phyloP scores from a whole-genome alignment of 2,113 vertebrate species.

The Tetrax tetrax region DNA sequence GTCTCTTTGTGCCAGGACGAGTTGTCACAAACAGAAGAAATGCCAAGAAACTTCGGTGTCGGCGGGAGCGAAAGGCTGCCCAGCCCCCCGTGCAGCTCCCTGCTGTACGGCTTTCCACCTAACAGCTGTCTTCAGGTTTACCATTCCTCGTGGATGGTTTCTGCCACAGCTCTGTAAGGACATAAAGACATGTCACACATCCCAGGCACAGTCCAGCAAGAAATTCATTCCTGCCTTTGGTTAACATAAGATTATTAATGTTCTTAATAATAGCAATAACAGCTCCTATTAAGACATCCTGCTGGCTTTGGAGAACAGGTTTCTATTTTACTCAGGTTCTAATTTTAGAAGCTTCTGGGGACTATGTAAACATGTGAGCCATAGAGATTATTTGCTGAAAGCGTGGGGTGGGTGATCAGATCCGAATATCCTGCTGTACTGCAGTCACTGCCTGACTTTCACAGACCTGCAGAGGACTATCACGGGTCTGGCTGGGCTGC shows the following conservation, averaged over 20 bases:
- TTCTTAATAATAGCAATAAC: slow-evolving; percentile 33
- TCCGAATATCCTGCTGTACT: background rate
- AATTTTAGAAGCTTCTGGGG: slow-evolving; percentile 17
- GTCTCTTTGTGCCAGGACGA: background rate
- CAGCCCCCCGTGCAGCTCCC: background rate
- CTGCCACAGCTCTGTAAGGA: background rate
- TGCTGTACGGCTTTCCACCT: background rate
- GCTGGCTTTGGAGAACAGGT: background rate
- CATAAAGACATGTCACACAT: background rate
- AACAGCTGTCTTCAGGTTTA: background rate
- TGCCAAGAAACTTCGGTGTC: background rate
- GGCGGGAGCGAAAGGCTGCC: background rate
- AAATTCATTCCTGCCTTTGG: background rate
- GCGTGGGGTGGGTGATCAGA: background rate
- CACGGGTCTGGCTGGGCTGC: background rate
- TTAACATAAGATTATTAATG: background rate
- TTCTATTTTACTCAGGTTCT: slow-evolving; percentile 16
- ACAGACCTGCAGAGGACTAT: background rate
- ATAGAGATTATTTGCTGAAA: background rate
- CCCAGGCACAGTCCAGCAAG: background rate
- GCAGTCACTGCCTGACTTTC: background rate
- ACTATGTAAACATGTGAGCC: slow-evolving; percentile 2
- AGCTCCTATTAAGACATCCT: slow-evolving; percentile 5
- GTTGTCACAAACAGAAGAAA: background rate
- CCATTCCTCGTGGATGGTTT: background rate